Percentiles rank a stretch among this genome's conserved stretches.
phyloP scores from a whole-genome alignment of 30 jellyfish, hydroid and myxozoan species.

The Catostylus mosaicus region DNA sequence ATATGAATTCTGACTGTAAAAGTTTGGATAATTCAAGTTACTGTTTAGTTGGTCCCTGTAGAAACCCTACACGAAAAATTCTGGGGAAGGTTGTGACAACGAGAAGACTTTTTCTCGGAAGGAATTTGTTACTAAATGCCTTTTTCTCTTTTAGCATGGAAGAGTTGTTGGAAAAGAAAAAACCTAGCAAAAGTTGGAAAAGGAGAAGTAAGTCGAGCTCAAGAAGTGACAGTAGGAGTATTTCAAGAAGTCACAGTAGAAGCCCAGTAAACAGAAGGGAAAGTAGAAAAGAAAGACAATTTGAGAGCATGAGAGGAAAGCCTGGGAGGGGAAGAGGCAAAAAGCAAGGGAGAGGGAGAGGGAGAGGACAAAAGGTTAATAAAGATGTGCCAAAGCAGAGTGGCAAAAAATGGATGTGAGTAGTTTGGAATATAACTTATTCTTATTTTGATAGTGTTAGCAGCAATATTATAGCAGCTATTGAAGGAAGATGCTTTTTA shows the following conservation, averaged over 20 bases:
- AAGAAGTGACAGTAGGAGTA: conserved; percentile 12
- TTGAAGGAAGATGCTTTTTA: too few species aligned
- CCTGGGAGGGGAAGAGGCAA: conserved; percentile 59
- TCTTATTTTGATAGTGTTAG: too few species aligned
- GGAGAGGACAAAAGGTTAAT: conserved; percentile 38
- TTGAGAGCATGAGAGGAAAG: conserved; percentile 33
- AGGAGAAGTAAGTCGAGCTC: conserved; percentile 5
- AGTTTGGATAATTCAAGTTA: too few species aligned
- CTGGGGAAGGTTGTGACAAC: too few species aligned
- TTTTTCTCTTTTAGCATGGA: not conserved
- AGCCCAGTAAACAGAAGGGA: conserved; percentile 35
- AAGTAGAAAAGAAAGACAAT: conserved; percentile 9
- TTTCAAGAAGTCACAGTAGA: conserved; percentile 18
- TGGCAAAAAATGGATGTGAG: conserved; percentile 37
- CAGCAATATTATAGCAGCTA: too few species aligned
- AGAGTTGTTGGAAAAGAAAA: not conserved
- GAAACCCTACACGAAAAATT: too few species aligned
- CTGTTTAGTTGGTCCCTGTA: too few species aligned
- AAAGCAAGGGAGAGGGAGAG: conserved; percentile 46
- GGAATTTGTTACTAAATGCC: too few species aligned
- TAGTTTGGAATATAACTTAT: not conserved
- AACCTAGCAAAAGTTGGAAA: conserved; percentile 15
- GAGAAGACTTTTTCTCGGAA: too few species aligned
- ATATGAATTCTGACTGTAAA: too few species aligned
- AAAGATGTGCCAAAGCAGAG: conserved; percentile 31